Percentiles rank a stretch among this genome's conserved stretches.
phyloP scores from a whole-genome alignment of 2,113 vertebrate genomes.

The Pachyramphus minor region DNA sequence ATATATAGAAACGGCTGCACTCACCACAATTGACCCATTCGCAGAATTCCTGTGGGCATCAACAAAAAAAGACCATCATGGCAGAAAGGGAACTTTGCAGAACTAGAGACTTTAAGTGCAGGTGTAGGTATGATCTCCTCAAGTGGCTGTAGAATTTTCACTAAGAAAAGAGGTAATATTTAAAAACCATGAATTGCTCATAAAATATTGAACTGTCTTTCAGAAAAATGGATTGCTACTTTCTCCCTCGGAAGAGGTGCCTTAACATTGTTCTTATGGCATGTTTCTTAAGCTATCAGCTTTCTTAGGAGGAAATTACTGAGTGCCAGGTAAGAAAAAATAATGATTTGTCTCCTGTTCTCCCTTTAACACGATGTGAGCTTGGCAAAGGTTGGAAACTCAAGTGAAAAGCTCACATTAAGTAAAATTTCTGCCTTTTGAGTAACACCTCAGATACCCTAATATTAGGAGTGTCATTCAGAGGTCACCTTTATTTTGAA shows the following conservation, averaged over 20 bases:
- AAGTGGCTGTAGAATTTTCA: not conserved
- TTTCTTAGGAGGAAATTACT: not conserved
- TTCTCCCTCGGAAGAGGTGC: not conserved
- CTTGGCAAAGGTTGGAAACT: not conserved
- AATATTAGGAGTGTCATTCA: not conserved
- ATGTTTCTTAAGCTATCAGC: not conserved
- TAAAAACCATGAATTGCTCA: rapidly evolving
- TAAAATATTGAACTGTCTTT: not conserved
- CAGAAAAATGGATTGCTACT: not conserved
- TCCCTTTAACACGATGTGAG: not conserved
- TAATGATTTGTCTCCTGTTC: not conserved
- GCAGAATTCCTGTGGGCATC: not conserved
- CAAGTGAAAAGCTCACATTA: not conserved
- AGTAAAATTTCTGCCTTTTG: not conserved
- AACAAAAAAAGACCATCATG: not conserved
- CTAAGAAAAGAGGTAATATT: not conserved
- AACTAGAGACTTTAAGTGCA: not conserved
- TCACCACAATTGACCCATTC: rapidly evolving
- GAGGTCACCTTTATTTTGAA: not conserved
- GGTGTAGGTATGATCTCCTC: rapidly evolving
- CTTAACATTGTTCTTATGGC: not conserved
- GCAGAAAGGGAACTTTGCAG: not conserved
- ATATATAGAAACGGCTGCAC: not conserved
- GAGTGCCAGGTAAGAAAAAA: not conserved
- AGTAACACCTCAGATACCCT: not conserved